Evolutionary conservation across 2,888 invertebrate genomes (phyloP).

Genomic region (Megamerina dolium): DNA sequence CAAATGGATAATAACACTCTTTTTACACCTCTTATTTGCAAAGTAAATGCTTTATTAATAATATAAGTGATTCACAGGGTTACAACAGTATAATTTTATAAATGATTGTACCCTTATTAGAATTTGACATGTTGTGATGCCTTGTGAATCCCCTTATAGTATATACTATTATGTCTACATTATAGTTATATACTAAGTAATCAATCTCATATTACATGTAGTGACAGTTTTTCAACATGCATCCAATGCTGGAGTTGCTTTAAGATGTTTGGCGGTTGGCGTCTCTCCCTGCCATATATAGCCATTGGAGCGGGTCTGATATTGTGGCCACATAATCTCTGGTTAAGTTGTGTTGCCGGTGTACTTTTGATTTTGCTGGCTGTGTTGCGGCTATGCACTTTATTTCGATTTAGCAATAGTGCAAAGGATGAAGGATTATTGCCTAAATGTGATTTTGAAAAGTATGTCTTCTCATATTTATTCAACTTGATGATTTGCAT

Average conservation of each 20-base stretch:
- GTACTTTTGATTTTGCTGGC: slow-evolving; percentile 50
- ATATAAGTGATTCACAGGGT: slow-evolving; percentile 5
- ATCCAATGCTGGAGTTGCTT: slow-evolving; percentile 39
- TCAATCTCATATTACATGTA: slow-evolving; percentile 16
- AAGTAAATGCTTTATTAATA: slow-evolving; percentile 31
- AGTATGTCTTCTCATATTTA: slow-evolving; percentile 25
- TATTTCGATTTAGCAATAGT: slow-evolving; percentile 34
- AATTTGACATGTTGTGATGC: too few relatives aligned
- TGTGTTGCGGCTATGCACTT: slow-evolving; percentile 46
- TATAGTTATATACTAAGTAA: too few relatives aligned
- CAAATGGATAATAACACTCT: slow-evolving; percentile 60
- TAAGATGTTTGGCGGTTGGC: slow-evolving; percentile 39
- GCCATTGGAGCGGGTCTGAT: slow-evolving; percentile 40
- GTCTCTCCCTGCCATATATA: slow-evolving; percentile 41
- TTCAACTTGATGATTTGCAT: too few relatives aligned
- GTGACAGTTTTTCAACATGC: slow-evolving; percentile 38
- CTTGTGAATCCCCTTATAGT: too few relatives aligned
- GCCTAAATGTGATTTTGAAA: slow-evolving; percentile 46
- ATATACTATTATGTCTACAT: too few relatives aligned
- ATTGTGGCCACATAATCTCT: slow-evolving; percentile 49
- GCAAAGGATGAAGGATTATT: slow-evolving; percentile 43
- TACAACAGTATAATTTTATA: too few relatives aligned
- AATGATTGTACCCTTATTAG: too few relatives aligned
- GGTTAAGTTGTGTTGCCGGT: slow-evolving; percentile 53
- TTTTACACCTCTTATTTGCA: slow-evolving; percentile 52